Evolutionary conservation across 1,140 invertebrate species (phyloP).

Genomic region (Philopotamus ludificatus): DNA sequence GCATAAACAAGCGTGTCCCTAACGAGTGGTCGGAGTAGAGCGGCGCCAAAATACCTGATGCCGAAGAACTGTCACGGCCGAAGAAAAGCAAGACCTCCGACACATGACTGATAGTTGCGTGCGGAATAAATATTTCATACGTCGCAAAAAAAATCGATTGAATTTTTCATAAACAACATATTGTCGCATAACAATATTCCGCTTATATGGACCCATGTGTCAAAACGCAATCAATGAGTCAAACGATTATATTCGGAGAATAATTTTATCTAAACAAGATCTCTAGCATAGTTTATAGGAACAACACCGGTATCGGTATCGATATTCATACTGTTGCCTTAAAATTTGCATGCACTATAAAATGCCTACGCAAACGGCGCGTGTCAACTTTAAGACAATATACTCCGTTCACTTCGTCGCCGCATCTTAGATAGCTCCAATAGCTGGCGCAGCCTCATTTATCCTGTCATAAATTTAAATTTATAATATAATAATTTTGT

Average conservation of each 20-base stretch:
- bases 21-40: conserved; percentile 5
- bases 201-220: no score
- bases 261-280: neutral
- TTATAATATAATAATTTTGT: no score
- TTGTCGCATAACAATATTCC: no score
- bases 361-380: conserved; percentile 17
- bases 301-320: neutral
- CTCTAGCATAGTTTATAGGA: neutral
- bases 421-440: no score
- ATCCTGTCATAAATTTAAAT: no score
- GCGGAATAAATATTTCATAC: no score
- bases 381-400: conserved; percentile 1
- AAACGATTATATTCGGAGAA: no score
- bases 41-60: conserved; percentile 26
- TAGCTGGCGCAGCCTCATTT: no score
- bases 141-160: no score
- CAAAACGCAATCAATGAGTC: no score
- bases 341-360: conserved; percentile 1
- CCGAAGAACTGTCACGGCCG: neutral
- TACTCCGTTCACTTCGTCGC: conserved; percentile 5
- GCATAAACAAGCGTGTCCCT: conserved; percentile 9
- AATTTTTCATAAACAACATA: no score
- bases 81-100: neutral
- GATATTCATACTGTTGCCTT: neutral
- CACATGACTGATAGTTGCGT: neutral